phyloP scores from a whole-genome alignment of 2,888 invertebrate species.

The Lasioglossum figueresi region DNA sequence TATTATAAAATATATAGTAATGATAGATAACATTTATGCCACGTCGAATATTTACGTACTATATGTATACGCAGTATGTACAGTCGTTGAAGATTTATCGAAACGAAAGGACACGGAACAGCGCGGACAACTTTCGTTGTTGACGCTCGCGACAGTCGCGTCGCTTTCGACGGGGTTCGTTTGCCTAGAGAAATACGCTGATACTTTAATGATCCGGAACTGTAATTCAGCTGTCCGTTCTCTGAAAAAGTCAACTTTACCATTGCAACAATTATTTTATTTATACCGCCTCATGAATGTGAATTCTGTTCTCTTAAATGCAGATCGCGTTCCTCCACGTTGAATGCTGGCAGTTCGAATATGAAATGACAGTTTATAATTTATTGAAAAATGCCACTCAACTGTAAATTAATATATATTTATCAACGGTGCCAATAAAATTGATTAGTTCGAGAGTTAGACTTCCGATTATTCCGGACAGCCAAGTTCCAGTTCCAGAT shows the following conservation, averaged over 20 bases:
- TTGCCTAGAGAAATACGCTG: background rate
- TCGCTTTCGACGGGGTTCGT: background rate
- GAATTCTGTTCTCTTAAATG: too few species aligned
- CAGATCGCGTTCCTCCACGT: too few species aligned
- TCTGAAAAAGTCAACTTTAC: background rate
- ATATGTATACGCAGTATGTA: constrained; percentile 58
- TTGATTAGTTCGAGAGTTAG: too few species aligned
- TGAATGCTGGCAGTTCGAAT: too few species aligned
- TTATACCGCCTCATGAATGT: too few species aligned
- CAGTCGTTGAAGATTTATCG: constrained; percentile 44
- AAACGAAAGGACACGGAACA: background rate
- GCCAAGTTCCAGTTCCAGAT: background rate
- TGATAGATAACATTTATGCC: constrained; percentile 75
- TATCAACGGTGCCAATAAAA: too few species aligned
- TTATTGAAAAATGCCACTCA: background rate
- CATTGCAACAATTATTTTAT: too few species aligned
- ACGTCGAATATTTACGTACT: constrained; percentile 66
- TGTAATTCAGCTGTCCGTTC: background rate
- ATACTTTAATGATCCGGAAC: background rate
- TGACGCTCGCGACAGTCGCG: constrained; percentile 5
- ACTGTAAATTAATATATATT: too few species aligned
- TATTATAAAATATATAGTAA: constrained; percentile 80
- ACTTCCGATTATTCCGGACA: too few species aligned
- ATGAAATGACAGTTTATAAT: too few species aligned
- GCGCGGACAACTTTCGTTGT: background rate